A percentile compares a stretch with the other conserved stretches of the same genome.
Evolutionary conservation across 2,888 invertebrate species (phyloP).

Genomic region (Conistra vaccinii): DNA sequence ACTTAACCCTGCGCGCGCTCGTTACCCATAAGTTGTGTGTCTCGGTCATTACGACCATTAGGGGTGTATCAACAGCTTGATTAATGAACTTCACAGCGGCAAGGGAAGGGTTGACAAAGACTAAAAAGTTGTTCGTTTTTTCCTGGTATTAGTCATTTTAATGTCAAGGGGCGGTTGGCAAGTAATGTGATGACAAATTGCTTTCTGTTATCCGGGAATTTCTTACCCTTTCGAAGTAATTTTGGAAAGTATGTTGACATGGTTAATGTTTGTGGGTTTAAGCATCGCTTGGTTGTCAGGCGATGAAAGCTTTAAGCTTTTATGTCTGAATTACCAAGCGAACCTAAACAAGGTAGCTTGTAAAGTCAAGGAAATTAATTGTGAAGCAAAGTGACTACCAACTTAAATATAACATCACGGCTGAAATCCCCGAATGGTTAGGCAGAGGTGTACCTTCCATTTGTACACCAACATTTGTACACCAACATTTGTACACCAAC

Average conservation of each 20-base stretch:
- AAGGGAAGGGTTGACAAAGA: conserved; percentile 65
- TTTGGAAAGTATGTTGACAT: conserved; percentile 48
- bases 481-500: too few species aligned
- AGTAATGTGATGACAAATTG: conserved; percentile 58
- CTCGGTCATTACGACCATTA: conserved; percentile 65
- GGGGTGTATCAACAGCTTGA: conserved; percentile 66
- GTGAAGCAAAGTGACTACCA: neutral
- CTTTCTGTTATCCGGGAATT: conserved; percentile 44
- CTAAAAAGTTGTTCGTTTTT: conserved; percentile 55
- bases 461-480: too few species aligned
- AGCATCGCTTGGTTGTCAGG: conserved; percentile 14
- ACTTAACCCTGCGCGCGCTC: conserved; percentile 56
- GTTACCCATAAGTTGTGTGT: conserved; percentile 53
- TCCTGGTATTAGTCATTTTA: conserved; percentile 48
- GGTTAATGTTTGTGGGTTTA: conserved; percentile 22
- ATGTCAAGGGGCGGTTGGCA: conserved; percentile 47
- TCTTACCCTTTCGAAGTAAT: conserved; percentile 49
- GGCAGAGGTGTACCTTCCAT: too few species aligned
- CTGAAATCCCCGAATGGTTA: too few species aligned
- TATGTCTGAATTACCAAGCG: too few species aligned
- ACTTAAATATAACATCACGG: too few species aligned
- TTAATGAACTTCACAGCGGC: conserved; percentile 62
- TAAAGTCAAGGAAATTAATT: neutral
- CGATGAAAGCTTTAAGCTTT: conserved; percentile 1
- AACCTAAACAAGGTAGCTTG: neutral